Evolutionary conservation across 2,113 vertebrate species (phyloP), one percentile per base, ranked within the genome.

Genomic region (Nothobranchius furzeri): DNA sequence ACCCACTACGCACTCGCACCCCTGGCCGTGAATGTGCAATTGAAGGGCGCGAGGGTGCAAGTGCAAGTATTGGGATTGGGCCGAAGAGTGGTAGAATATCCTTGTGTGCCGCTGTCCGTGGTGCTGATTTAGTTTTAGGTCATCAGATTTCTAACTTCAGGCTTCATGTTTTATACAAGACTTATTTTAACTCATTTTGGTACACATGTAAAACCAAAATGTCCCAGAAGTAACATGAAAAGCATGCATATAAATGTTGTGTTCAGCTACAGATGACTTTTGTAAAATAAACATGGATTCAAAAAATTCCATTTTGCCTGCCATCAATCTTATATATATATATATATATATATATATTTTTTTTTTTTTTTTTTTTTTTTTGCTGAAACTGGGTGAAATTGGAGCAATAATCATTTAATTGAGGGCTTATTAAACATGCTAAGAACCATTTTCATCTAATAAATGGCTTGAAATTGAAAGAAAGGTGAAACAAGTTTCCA

Each of bases 281-380:
- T 60, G 12, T 47, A 9, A 20, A 42, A 61, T 55, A 46, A 37
- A 11, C 14, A 42, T 6, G 1, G 3, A 12, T 46, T 40, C 15
- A 62, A 47, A 64, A 14, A 42, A 25, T 69, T 69, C 46, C 2
- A 20, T 50, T 69, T 68, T 43, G 17, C 43, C 15, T 43, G 7
- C 11, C 43, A 57, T 48, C 48, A 20, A 20, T 20, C 20, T 20
- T 20, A 20, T 20, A 1, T 20, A 20, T 20, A 20, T 20, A 20
- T 20, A 20, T 20, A 20, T 20, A 20, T 20, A 20, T 20, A 20
- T 20, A 20, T 20, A 20, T 20, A 14, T 42, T 24, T 47, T 30
- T 46, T 0, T 66, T 64, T n/a, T 40, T 42, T 24, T 47, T 30
- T 46, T 0, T 66, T 64, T n/a, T 40, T 51, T 15, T 30, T 40